Conservation (phyloP, 2,797 vertebrate species). For the Bovichtus diacanthus region DNA sequence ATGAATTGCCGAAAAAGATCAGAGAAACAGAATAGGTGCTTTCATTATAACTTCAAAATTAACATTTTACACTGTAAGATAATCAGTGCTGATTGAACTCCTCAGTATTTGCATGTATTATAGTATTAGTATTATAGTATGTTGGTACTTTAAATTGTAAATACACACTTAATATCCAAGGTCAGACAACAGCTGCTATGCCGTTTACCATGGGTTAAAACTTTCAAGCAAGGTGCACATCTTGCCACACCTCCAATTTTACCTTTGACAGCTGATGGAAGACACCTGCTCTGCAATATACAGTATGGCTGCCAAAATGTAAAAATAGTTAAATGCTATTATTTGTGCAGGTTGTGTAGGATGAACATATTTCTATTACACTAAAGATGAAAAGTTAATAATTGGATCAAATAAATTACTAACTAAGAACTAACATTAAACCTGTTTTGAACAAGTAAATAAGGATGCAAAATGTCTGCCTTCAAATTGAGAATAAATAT, state of each 20-base stretch:
- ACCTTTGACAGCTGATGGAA: conserved; percentile 19
- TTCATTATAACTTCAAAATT: background rate
- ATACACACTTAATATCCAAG: conserved; percentile 4
- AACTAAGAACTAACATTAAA: background rate
- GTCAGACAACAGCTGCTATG: background rate
- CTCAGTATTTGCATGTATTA: background rate
- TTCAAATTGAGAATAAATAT: background rate
- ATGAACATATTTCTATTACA: background rate
- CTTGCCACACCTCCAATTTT: background rate
- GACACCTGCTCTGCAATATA: background rate
- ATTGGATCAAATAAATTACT: too few relatives aligned
- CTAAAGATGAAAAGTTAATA: too few relatives aligned
- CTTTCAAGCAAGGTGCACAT: background rate
- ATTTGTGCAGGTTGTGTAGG: background rate
- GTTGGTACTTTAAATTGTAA: background rate
- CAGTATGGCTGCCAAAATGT: background rate
- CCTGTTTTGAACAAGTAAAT: background rate
- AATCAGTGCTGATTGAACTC: background rate
- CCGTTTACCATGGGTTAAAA: background rate
- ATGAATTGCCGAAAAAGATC: conserved; percentile 14
- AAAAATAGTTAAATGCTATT: background rate
- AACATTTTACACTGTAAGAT: background rate
- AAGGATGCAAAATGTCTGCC: background rate
- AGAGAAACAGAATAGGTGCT: conserved; percentile 10
- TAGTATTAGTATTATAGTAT: too few relatives aligned